These are phyloP conservation scores for Drosophila nasuta DNA, from an alignment of 1,140 invertebrate species.

Conservation along the genomic window DNA sequence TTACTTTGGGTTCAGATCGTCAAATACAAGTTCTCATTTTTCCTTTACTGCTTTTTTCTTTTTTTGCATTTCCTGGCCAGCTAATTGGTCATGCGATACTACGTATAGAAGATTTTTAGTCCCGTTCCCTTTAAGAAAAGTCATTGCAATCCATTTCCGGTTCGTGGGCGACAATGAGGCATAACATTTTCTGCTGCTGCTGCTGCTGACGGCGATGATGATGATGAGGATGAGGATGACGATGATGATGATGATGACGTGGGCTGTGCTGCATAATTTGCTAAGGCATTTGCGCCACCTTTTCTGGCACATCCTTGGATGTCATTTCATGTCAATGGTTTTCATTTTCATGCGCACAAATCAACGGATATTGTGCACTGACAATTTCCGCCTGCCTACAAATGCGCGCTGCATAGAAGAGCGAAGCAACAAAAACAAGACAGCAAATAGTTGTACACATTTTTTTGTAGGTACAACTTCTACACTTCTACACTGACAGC, in stretches of 20 bases:
- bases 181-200: conserved; percentile 1
- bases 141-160: conserved; percentile 35
- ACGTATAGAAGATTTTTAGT: not conserved
- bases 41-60: not conserved
- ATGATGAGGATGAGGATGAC: not conserved
- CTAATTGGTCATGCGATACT: conserved; percentile 76
- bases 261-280: conserved; percentile 34
- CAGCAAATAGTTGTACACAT: not conserved
- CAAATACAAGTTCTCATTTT: conserved; percentile 24
- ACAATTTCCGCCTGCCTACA: conserved; percentile 71
- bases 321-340: conserved; percentile 73
- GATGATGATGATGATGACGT: not conserved
- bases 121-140: not conserved
- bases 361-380: conserved; percentile 81
- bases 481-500: not conserved
- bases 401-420: conserved; percentile 44
- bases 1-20: conserved; percentile 35
- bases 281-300: conserved; percentile 2
- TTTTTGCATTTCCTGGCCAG: conserved; percentile 39
- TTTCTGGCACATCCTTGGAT: conserved; percentile 3
- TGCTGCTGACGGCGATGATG: not conserved
- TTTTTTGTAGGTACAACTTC: not conserved
- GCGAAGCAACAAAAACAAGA: conserved; percentile 18
- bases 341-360: conserved; percentile 78
- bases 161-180: conserved; percentile 25